Evolutionary conservation across 2,113 vertebrate species (phyloP).

Genomic region (Apteryx mantelli): DNA sequence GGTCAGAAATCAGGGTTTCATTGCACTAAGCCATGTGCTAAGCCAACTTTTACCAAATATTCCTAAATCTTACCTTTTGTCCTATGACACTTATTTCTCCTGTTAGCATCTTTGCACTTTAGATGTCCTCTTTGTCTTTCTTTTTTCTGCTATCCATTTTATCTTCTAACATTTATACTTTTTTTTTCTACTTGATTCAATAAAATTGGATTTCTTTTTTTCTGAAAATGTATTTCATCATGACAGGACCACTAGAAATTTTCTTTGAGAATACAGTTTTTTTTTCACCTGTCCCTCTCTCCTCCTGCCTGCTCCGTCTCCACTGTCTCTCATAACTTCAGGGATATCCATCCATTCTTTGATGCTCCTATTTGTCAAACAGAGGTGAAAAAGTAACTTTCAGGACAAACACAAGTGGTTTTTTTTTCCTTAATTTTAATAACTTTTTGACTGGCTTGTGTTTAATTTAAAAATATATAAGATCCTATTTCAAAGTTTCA

Average conservation of each 20-base stretch:
- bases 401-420: not conserved
- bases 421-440: not conserved
- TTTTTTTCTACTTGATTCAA: not conserved
- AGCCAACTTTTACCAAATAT: not conserved
- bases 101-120: not conserved
- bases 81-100: not conserved
- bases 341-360: not conserved
- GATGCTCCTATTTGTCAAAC: not conserved
- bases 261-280: not conserved
- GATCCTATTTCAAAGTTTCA: not conserved
- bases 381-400: not conserved
- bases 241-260: not conserved
- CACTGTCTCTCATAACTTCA: not conserved
- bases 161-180: not conserved
- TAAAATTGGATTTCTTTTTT: not conserved
- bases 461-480: not conserved
- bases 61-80: not conserved
- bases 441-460: not conserved
- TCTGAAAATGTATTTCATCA: not conserved
- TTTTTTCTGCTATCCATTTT: not conserved
- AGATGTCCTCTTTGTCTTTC: not conserved
- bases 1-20: not conserved
- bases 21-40: not conserved
- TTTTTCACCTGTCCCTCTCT: not conserved
- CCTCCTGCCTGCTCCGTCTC: not conserved